phyloP scores from a whole-genome alignment of 2,113 vertebrate genomes.

The Semnopithecus entellus region DNA sequence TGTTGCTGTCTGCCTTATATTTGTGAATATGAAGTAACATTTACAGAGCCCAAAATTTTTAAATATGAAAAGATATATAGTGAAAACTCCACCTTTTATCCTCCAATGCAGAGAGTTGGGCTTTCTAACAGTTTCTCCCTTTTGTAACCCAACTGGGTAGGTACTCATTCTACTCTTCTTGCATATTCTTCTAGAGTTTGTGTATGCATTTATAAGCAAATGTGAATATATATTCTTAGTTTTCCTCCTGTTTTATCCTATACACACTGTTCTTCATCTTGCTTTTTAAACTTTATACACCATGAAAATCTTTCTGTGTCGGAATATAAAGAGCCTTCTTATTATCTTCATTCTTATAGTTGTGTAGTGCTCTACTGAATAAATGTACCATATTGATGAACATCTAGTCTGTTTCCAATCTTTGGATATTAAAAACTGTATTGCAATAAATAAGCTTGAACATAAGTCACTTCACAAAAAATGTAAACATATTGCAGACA shows the following conservation, averaged over 20 bases:
- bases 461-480: not conserved
- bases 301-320: not conserved
- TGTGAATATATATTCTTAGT: not conserved
- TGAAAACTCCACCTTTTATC: not conserved
- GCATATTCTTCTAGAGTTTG: not conserved
- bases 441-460: not conserved
- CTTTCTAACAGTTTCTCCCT: not conserved
- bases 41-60: not conserved
- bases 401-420: not conserved
- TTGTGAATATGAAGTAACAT: constrained; percentile 35
- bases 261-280: not conserved
- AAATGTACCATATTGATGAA: not conserved
- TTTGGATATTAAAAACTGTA: constrained; percentile 25
- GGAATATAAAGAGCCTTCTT: not conserved
- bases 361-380: not conserved
- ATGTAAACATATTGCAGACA: not conserved
- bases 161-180: not conserved
- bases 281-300: not conserved
- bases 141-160: not conserved
- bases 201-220: not conserved
- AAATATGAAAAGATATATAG: not conserved
- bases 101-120: not conserved
- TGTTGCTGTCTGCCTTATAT: not conserved
- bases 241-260: not conserved
- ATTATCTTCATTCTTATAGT: not conserved